Base-by-base conservation (phyloP, 92 coral and sea anemone genomes). In the Zoanthus sansibaricus region DNA sequence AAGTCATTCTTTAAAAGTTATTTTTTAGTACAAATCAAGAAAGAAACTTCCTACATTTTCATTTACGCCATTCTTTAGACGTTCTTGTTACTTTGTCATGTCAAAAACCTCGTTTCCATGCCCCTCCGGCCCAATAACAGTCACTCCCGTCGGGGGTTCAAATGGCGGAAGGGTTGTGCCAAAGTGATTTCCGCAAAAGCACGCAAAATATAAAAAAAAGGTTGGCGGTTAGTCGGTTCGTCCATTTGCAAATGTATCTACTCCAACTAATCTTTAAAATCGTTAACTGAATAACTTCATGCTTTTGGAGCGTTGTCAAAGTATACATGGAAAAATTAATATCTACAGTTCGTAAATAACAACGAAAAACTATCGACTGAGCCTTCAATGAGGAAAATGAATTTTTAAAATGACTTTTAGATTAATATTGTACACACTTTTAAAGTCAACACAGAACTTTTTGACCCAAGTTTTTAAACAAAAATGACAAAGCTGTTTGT, bases 1-100 rank as follows among this genome's bases (percentile, higher is more conserved):
- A 97, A 76, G 95, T 91, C 99, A 97, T 96, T 64, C 54, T 94
- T 82, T 69, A 13, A 55, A 47, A 80, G 2, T 66, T 46, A 45
- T 25, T 77, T 45, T 42, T 61, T 55, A 49, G 75, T 62, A 17
- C 83, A 89, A 85, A 86, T 52, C 62, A 80, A 67, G 30, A 72
- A 64, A 71, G 67, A 66, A 80, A 64, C 75, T 64, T 80, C 15
- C 52, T 13, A 8, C 11, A 46, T 54, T 77, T 1, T 44, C 30
- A n/a, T 62, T 80, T 75, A 80, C 58, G 59, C 75, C 85, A 80
- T 78, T 77, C 83, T 69, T 6, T 9, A 3, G 55, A 49, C 55
- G 45, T n/a, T 44, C 70, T 5, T 6, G 15, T 9, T 68, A 55
- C 83, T 58, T 49, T 75, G 78, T 54, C 44, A 21, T 55, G 67